Percentiles rank a stretch among this genome's conserved stretches.
Evolutionary conservation across 2,888 invertebrate genomes (phyloP).

Genomic region (Scrobipalpa atriplicella): DNA sequence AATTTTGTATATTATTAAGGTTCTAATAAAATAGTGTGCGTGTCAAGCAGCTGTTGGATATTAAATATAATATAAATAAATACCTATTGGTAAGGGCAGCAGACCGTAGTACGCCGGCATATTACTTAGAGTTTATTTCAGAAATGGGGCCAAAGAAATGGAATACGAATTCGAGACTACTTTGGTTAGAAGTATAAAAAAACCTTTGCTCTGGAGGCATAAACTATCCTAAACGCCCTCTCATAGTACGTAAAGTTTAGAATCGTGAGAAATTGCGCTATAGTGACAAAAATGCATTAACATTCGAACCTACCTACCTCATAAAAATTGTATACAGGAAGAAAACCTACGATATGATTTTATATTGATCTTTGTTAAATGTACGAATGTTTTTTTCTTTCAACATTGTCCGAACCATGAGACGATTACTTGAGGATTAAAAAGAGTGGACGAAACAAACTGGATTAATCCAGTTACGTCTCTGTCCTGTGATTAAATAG

Average conservation of each 20-base stretch:
- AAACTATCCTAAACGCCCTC: no score
- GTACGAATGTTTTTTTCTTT: no score
- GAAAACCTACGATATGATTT: neutral
- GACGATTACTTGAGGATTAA: neutral
- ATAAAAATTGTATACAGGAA: no score
- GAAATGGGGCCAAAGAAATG: conserved; percentile 1
- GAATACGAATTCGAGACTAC: conserved; percentile 9
- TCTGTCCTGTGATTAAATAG: neutral
- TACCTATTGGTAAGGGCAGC: neutral
- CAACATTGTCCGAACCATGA: no score
- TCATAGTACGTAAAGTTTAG: no score
- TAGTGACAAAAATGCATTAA: no score
- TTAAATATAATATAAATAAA: no score
- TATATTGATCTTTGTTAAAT: neutral
- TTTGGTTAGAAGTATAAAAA: neutral
- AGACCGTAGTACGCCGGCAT: neutral
- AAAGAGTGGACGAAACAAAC: neutral
- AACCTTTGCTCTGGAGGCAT: neutral
- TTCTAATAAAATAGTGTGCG: neutral
- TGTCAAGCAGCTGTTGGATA: neutral
- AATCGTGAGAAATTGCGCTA: no score
- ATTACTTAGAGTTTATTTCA: neutral
- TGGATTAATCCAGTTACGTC: neutral
- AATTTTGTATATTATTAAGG: no score
- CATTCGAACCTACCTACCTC: no score